Conservation (phyloP, 2,888 invertebrate species). For the Phasia obesa region DNA sequence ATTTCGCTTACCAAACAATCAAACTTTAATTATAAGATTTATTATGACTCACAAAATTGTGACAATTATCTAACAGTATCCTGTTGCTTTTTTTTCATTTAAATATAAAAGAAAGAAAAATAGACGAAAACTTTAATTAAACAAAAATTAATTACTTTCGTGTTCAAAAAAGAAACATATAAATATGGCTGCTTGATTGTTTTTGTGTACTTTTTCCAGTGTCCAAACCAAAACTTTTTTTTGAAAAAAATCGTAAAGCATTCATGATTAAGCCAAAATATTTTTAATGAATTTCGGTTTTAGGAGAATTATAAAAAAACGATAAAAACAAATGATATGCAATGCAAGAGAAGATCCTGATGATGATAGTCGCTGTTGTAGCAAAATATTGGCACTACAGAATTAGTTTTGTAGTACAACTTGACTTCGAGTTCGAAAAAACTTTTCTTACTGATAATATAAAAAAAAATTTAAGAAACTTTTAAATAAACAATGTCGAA, state of each 20-base stretch:
- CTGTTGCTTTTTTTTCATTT: constrained; percentile 25
- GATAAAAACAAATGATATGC: too few species aligned
- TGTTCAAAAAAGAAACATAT: background rate
- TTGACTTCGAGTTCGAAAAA: too few species aligned
- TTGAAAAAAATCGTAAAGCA: constrained; percentile 21
- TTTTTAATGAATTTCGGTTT: constrained; percentile 12
- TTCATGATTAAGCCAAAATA: constrained; percentile 30
- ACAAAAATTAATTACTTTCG: constrained; percentile 34
- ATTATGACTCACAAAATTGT: constrained; percentile 55
- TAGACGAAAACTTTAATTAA: background rate
- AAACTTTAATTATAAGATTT: constrained; percentile 69
- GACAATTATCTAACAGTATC: constrained; percentile 22
- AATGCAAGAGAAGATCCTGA: too few species aligned
- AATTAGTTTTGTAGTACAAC: too few species aligned
- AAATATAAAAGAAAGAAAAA: background rate
- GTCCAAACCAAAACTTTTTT: constrained; percentile 30
- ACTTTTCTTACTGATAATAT: too few species aligned
- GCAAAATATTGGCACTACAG: too few species aligned
- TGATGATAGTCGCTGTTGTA: too few species aligned
- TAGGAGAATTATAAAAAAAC: too few species aligned
- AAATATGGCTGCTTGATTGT: background rate
- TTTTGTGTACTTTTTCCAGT: background rate
- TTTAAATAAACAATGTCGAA: too few species aligned
- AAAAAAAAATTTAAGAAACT: too few species aligned
- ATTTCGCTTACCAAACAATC: constrained; percentile 66